Base-by-base conservation (phyloP, 2,888 invertebrate genomes). In the Leptinotarsa juncta region DNA sequence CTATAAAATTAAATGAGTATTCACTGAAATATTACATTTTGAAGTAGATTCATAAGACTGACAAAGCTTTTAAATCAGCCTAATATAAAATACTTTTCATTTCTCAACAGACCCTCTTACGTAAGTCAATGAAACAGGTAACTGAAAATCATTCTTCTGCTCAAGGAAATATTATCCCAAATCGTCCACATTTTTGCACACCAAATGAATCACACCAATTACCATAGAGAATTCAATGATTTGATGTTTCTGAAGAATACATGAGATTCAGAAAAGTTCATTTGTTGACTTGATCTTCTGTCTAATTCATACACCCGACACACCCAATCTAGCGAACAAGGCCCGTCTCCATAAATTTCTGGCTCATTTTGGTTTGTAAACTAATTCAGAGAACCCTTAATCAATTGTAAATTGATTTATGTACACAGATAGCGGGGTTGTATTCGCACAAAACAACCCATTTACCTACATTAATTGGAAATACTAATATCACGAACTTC, bases 381-480 rank as follows among this genome's bases (percentile, higher is more conserved):
- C 18, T 53, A 15, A 20, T 60, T 16, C 26, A 15, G 12, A 20
- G 60, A 23, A n/a, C 62, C 57, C 42, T 7, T 62, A n/a, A 62
- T 62, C 32, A 62, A 42, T 62, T 62, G 15, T 16, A 7, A 62
- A 62, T 42, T 62, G n/a, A 62, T 62, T 62, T 62, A 62, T 62
- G 16, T 32, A 62, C 32, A 16, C 26, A 62, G 26, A 62, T 62
- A 42, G 42, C 62, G 26, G 32, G 5, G 42, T 26, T 62, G n/a
- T 42, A 42, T 3, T 15, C 5, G 12, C n/a, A 42, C 42, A 62
- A 57, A 57, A 57, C 57, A 57, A 57, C 62, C 32, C 18, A 62
- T 62, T 62, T 18, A 62, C 42, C 32, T 62, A n/a, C 62, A 32
- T n/a, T 42, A 62, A 62, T 62, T 3, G 42, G 42, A 62, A 26